phyloP scores from a whole-genome alignment of 2,113 vertebrate genomes.

The Columba livia region DNA sequence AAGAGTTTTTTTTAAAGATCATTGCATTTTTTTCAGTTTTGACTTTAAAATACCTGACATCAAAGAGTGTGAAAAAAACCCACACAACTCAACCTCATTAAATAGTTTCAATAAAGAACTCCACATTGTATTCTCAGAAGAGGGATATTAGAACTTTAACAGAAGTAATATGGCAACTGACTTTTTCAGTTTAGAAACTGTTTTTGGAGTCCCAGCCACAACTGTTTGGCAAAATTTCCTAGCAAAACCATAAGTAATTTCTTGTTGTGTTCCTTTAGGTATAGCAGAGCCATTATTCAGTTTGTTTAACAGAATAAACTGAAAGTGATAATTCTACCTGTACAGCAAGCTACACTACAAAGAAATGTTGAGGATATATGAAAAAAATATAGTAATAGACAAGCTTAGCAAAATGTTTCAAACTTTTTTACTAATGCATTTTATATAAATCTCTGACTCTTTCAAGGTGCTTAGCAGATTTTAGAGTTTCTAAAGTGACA shows the following conservation, averaged over 20 bases:
- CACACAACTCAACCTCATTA: background rate
- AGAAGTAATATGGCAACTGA: background rate
- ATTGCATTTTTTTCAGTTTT: background rate
- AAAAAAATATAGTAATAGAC: background rate
- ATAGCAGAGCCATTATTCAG: background rate
- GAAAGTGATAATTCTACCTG: background rate
- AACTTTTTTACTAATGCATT: background rate
- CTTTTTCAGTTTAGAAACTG: background rate
- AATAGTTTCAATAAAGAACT: background rate
- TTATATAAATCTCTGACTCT: background rate
- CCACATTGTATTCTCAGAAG: background rate
- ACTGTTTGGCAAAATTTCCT: background rate
- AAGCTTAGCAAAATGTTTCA: background rate
- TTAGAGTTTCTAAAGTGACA: background rate
- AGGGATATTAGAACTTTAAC: background rate
- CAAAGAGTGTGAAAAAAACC: rapidly evolving
- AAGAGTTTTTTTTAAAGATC: background rate
- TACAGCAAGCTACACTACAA: background rate
- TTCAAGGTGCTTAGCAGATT: background rate
- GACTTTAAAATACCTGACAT: background rate
- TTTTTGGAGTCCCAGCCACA: background rate
- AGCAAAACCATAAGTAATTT: background rate
- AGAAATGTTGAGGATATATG: background rate
- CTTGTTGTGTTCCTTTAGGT: background rate
- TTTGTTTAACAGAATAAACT: background rate